phyloP scores from a whole-genome alignment of 53 echinoderm and acorn worm species.

The Crossaster papposus region DNA sequence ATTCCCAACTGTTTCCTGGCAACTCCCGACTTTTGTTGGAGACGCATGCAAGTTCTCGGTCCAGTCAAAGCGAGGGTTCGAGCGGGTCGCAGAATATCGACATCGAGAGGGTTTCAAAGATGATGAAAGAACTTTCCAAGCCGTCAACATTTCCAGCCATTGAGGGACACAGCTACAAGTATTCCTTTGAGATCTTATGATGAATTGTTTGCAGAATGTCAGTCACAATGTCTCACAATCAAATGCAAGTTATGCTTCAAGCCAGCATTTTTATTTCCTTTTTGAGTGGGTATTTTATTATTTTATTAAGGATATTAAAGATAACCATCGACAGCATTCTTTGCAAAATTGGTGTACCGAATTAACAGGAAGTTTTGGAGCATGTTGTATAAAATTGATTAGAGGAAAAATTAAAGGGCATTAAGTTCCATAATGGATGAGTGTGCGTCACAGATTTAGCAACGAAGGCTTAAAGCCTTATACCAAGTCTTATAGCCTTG shows the following conservation, averaged over 20 bases:
- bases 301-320: too few species aligned
- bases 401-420: too few species aligned
- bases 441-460: too few species aligned
- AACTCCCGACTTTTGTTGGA: conserved; percentile 6
- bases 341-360: too few species aligned
- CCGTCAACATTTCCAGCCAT: conserved; percentile 80
- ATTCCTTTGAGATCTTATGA: conserved; percentile 87
- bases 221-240: neutral
- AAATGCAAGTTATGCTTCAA: neutral
- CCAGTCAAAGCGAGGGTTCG: conserved; percentile 38
- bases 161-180: conserved; percentile 79
- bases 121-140: conserved; percentile 79
- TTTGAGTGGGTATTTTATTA: too few species aligned
- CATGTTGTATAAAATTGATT: too few species aligned
- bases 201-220: neutral
- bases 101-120: conserved; percentile 67
- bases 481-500: too few species aligned
- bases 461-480: too few species aligned
- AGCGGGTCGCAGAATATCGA: conserved; percentile 44
- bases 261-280: too few species aligned
- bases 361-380: too few species aligned
- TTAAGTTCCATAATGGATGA: too few species aligned
- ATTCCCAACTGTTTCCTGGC: conserved; percentile 81
- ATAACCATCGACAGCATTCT: too few species aligned
- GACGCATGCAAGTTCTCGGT: conserved; percentile 40